Conservation (phyloP, 1,140 invertebrate genomes). For the Drosophila murphyi region DNA sequence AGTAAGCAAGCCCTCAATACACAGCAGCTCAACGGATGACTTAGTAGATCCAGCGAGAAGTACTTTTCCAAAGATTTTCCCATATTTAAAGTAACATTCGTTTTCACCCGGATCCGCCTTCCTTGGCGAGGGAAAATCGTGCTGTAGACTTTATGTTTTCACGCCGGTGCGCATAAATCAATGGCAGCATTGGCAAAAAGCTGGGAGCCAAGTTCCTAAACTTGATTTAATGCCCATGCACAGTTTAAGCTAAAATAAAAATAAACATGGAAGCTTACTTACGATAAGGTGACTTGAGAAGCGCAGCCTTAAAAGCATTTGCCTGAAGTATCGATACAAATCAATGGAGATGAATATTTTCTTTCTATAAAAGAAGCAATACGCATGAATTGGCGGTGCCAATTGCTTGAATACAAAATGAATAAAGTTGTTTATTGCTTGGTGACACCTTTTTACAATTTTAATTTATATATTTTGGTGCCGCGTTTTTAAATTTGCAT, state of each 20-base stretch:
- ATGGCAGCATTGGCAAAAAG: constrained; percentile 42
- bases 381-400: no score
- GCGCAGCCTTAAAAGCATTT: constrained; percentile 18
- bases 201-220: constrained; percentile 45
- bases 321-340: constrained; percentile 21
- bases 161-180: constrained; percentile 42
- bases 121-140: not conserved
- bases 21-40: constrained; percentile 11
- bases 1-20: constrained; percentile 30
- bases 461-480: no score
- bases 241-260: constrained; percentile 10
- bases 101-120: constrained; percentile 16
- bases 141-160: constrained; percentile 25
- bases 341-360: constrained; percentile 11
- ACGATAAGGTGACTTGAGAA: constrained; percentile 21
- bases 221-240: constrained; percentile 49
- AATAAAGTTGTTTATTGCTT: no score
- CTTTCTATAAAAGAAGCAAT: not conserved
- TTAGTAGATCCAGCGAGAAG: constrained; percentile 27
- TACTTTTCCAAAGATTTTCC: constrained; percentile 24
- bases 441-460: no score
- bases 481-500: no score
- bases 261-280: constrained; percentile 27
- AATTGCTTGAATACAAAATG: not conserved
- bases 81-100: constrained; percentile 43